Percentiles rank a stretch among this genome's conserved stretches.
Evolutionary conservation across 2,797 vertebrate species (phyloP).

Genomic region (Aulostomus chinensis): DNA sequence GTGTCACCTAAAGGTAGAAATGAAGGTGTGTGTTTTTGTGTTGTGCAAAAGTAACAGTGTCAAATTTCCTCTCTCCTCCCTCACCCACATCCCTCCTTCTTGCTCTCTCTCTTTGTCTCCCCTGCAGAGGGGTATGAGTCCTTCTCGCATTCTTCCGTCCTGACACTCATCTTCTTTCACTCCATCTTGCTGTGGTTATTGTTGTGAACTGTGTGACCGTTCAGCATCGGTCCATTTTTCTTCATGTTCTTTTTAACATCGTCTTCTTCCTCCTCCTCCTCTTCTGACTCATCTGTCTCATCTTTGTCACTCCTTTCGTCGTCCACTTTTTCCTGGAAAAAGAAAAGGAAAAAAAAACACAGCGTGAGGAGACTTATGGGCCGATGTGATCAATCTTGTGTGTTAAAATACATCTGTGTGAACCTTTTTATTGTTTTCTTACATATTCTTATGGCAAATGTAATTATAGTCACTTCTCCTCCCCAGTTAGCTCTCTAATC

Average conservation of each 20-base stretch:
- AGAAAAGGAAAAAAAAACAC: neutral
- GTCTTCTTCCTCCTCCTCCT: conserved; percentile 66
- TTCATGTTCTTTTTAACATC: conserved; percentile 51
- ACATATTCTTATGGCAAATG: too few species aligned
- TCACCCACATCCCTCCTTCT: conserved; percentile 16
- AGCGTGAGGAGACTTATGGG: too few species aligned
- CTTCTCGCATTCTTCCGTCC: conserved; percentile 34
- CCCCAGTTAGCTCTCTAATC: too few species aligned
- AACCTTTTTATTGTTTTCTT: too few species aligned
- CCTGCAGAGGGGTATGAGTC: conserved; percentile 52
- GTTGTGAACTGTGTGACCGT: conserved; percentile 85
- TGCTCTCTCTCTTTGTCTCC: conserved; percentile 24
- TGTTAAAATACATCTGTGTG: too few species aligned
- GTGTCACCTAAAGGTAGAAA: conserved; percentile 44
- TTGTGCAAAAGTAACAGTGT: conserved; percentile 59
- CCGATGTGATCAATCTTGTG: too few species aligned
- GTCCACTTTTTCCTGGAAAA: conserved; percentile 83
- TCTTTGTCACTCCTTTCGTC: conserved; percentile 94
- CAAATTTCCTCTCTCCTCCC: conserved; percentile 36
- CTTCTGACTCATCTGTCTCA: conserved; percentile 84
- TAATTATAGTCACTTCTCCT: too few species aligned
- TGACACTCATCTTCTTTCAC: conserved; percentile 68
- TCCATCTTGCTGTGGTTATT: conserved; percentile 91
- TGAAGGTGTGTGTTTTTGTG: conserved; percentile 35
- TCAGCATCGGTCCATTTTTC: conserved; percentile 85